A percentile compares a stretch with the other conserved stretches of the same genome.
These are phyloP conservation scores for Noctua pronuba DNA, from an alignment of 2,888 invertebrate genomes.

Conservation along the genomic window DNA sequence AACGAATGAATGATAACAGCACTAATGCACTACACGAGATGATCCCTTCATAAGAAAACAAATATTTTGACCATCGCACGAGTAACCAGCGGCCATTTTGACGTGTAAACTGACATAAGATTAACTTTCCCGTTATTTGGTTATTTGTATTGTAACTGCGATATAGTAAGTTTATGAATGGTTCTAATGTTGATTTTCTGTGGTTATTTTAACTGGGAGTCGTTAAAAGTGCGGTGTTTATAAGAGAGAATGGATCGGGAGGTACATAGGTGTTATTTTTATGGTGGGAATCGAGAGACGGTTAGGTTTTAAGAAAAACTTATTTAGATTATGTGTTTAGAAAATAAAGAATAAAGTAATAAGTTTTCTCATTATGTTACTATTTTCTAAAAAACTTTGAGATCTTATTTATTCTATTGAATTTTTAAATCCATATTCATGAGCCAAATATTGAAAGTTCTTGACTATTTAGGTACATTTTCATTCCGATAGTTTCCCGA, in stretches of 20 bases:
- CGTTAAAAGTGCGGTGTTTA: conserved; percentile 54
- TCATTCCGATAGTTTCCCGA: conserved; percentile 45
- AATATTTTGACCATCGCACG: conserved; percentile 74
- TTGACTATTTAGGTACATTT: too few relatives aligned
- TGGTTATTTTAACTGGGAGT: conserved; percentile 53
- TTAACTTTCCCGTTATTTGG: conserved; percentile 58
- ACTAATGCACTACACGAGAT: conserved; percentile 73
- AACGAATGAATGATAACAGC: conserved; percentile 55
- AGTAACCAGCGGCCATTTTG: conserved; percentile 66
- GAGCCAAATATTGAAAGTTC: too few relatives aligned
- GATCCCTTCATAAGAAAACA: conserved; percentile 72
- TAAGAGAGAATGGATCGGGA: conserved; percentile 32
- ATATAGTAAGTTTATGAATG: conserved; percentile 63
- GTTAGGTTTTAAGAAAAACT: neutral
- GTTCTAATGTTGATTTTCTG: conserved; percentile 54
- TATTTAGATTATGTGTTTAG: neutral
- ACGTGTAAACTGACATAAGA: conserved; percentile 58
- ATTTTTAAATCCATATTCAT: too few relatives aligned
- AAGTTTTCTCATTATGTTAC: neutral
- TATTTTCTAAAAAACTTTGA: neutral
- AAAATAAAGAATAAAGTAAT: neutral
- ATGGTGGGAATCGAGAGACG: conserved; percentile 26
- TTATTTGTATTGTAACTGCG: conserved; percentile 59
- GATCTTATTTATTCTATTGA: too few relatives aligned
- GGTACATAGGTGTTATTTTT: conserved; percentile 17